Evolutionary conservation across 2,797 vertebrate genomes (phyloP).

Genomic region (Poeciliopsis turneri): DNA sequence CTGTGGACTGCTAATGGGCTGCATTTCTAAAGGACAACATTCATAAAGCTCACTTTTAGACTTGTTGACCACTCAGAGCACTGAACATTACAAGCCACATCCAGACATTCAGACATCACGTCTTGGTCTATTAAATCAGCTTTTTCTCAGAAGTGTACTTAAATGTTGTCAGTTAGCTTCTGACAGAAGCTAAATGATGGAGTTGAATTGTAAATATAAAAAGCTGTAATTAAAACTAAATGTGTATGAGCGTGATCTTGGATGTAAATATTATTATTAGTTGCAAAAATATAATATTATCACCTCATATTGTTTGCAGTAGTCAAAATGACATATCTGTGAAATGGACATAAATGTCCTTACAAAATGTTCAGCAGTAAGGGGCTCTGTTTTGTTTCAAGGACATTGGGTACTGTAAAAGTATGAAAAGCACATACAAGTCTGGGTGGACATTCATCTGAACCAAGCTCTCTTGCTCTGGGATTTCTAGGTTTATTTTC

Average conservation of each 20-base stretch:
- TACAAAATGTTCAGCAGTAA: no score
- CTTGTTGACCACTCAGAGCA: constrained; percentile 7
- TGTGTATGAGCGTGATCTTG: background rate
- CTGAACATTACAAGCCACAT: constrained; percentile 2
- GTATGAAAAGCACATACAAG: background rate
- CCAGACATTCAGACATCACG: background rate
- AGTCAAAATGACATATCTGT: background rate
- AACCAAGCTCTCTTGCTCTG: background rate
- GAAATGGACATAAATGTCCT: background rate
- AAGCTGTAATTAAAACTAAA: background rate
- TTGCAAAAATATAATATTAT: background rate
- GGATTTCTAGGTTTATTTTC: background rate
- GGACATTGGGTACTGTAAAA: background rate
- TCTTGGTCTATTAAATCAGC: background rate
- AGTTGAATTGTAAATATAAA: background rate
- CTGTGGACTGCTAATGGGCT: background rate
- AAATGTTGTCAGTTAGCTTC: background rate
- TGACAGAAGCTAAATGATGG: background rate
- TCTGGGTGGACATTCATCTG: background rate
- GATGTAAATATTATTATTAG: background rate
- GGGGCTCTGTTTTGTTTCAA: background rate
- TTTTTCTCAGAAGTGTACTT: no score
- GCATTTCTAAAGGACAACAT: background rate
- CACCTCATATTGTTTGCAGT: background rate
- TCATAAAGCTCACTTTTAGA: background rate